Evolutionary conservation across 2,797 vertebrate species (phyloP).

Genomic region (Gambelia wislizenii): DNA sequence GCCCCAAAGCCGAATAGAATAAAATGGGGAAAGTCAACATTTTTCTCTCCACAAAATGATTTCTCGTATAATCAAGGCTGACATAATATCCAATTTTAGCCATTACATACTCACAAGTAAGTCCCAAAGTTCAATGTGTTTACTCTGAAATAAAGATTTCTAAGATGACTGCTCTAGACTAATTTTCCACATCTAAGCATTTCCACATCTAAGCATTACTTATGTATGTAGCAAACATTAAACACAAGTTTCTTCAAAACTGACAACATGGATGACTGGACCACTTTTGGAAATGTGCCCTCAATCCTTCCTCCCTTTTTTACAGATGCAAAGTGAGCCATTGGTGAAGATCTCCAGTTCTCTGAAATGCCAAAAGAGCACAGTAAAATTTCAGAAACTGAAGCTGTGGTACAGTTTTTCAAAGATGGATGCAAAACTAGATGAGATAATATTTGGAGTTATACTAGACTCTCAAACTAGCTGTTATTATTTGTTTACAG

Average conservation of each 20-base stretch:
- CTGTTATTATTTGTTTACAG: neutral
- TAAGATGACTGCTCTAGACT: neutral
- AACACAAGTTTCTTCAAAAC: neutral
- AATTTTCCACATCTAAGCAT: neutral
- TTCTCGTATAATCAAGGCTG: neutral
- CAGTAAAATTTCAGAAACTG: neutral
- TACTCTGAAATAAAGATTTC: neutral
- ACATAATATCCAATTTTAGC: neutral
- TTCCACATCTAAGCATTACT: no score
- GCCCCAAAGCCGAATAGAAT: neutral
- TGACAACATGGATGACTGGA: neutral
- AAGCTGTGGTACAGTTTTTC: neutral
- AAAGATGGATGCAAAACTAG: neutral
- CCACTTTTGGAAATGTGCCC: slow-evolving; percentile 4
- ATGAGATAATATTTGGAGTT: neutral
- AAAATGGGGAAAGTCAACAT: neutral
- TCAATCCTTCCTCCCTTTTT: neutral
- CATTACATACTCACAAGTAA: neutral
- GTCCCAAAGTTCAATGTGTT: neutral
- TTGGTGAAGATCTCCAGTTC: neutral
- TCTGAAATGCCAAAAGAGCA: neutral
- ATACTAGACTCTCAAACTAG: neutral
- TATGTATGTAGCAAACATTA: neutral
- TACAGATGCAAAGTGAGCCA: neutral
- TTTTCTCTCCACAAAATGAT: neutral